A percentile compares a stretch with the other conserved stretches of the same genome.
These are phyloP conservation scores for Eubasilissa splendida DNA, from an alignment of 2,888 invertebrate species.

Conservation along the genomic window DNA sequence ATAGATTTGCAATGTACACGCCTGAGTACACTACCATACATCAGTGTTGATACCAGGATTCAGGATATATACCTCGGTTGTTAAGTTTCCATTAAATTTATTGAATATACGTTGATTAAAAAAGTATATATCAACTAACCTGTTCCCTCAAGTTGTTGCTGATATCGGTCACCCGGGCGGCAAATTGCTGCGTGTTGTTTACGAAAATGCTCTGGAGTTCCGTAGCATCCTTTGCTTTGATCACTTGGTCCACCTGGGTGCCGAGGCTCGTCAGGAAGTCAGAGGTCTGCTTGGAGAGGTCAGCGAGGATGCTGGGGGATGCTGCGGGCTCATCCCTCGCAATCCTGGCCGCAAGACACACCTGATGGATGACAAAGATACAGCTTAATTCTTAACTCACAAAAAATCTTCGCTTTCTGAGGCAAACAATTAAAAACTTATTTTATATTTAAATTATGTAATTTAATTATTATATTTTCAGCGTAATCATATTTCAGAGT, in stretches of 20 bases:
- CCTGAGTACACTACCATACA: too few species aligned
- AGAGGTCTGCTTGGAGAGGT: conserved; percentile 49
- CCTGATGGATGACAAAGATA: conserved; percentile 9
- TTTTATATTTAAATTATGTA: too few species aligned
- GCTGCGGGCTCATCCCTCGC: conserved; percentile 2
- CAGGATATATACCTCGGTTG: too few species aligned
- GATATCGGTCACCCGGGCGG: conserved; percentile 46
- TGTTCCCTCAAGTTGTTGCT: conserved; percentile 51
- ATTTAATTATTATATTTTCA: too few species aligned
- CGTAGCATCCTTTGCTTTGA: conserved; percentile 51
- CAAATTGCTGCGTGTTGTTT: conserved; percentile 53
- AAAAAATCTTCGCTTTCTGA: not conserved
- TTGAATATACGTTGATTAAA: too few species aligned
- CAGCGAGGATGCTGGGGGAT: conserved; percentile 34
- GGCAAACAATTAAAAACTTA: too few species aligned
- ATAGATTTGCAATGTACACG: too few species aligned
- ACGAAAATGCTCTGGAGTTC: conserved; percentile 50
- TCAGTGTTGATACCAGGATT: too few species aligned
- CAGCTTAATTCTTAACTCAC: not conserved
- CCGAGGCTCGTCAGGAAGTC: conserved; percentile 48
- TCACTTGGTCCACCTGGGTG: conserved; percentile 47
- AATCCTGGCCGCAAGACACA: conserved; percentile 11
- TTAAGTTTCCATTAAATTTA: too few species aligned
- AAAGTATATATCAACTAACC: conserved; percentile 22
- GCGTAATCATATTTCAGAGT: too few species aligned